Percentiles rank a stretch among this genome's conserved stretches.
Evolutionary conservation across 2,888 invertebrate genomes (phyloP).

Genomic region (Phortica okadai): DNA sequence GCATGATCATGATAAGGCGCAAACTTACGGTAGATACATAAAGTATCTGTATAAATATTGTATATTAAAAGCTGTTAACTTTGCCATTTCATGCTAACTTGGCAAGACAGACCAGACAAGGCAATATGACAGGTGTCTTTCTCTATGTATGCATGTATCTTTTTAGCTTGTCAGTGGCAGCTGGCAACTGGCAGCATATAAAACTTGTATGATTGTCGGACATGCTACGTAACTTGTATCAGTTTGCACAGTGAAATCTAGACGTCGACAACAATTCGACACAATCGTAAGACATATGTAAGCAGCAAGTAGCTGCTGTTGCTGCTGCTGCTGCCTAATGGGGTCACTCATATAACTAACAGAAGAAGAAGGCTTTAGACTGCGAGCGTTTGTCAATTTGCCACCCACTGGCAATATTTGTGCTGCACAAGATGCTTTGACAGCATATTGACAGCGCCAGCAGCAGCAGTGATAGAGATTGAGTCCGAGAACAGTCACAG

Average conservation of each 20-base stretch:
- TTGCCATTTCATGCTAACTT: neutral
- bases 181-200: neutral
- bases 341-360: slow-evolving; percentile 7
- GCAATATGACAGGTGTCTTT: slow-evolving; percentile 21
- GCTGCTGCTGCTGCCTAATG: slow-evolving; percentile 4
- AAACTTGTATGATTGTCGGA: neutral
- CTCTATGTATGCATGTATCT: neutral
- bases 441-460: slow-evolving; percentile 17
- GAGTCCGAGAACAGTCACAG: neutral
- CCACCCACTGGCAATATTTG: neutral
- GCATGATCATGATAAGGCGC: slow-evolving; percentile 16
- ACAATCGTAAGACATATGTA: neutral
- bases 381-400: neutral
- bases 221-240: neutral
- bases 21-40: neutral
- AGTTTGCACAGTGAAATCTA: neutral
- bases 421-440: neutral
- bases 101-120: neutral
- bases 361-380: neutral
- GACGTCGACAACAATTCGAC: neutral
- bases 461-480: neutral
- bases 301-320: neutral
- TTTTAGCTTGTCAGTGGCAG: slow-evolving; percentile 7
- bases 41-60: neutral
- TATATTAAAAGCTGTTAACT: slow-evolving; percentile 9